Evolutionary conservation across 2,888 invertebrate genomes (phyloP).

Genomic region (Anticlea derivata): DNA sequence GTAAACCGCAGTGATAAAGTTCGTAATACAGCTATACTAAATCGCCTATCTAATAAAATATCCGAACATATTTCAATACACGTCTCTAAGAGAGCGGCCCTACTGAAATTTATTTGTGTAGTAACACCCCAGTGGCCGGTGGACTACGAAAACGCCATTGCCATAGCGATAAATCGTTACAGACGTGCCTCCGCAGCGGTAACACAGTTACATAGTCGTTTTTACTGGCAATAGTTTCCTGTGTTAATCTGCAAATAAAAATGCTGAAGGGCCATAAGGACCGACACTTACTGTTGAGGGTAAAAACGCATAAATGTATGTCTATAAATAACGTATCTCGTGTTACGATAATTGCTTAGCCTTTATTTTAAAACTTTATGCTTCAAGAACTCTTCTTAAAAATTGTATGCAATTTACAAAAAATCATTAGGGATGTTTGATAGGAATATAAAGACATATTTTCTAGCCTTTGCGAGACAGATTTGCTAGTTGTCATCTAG

Average conservation of each 20-base stretch:
- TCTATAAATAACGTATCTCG: constrained; percentile 23
- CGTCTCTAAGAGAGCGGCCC: constrained; percentile 59
- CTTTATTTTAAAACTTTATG: constrained; percentile 8
- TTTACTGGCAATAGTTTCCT: constrained; percentile 65
- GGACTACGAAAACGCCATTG: constrained; percentile 64
- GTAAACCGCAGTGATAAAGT: constrained; percentile 39
- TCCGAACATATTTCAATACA: constrained; percentile 66
- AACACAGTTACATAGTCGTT: constrained; percentile 52
- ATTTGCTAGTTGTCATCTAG: no score
- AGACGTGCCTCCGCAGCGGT: constrained; percentile 54
- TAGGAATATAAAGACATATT: no score
- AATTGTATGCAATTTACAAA: no score
- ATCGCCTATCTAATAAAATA: constrained; percentile 64
- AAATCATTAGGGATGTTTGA: no score
- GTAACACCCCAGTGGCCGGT: constrained; percentile 61
- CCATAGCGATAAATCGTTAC: constrained; percentile 69
- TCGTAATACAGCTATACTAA: constrained; percentile 51
- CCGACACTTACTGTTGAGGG: constrained; percentile 30
- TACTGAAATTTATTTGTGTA: constrained; percentile 71
- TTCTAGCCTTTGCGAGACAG: no score
- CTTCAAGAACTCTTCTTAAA: no score
- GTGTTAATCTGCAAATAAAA: constrained; percentile 54
- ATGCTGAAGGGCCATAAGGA: constrained; percentile 39
- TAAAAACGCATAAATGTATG: constrained; percentile 30
- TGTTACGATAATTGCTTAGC: constrained; percentile 7